phyloP scores from a whole-genome alignment of 2,113 vertebrate genomes.

The Perognathus longimembris region DNA sequence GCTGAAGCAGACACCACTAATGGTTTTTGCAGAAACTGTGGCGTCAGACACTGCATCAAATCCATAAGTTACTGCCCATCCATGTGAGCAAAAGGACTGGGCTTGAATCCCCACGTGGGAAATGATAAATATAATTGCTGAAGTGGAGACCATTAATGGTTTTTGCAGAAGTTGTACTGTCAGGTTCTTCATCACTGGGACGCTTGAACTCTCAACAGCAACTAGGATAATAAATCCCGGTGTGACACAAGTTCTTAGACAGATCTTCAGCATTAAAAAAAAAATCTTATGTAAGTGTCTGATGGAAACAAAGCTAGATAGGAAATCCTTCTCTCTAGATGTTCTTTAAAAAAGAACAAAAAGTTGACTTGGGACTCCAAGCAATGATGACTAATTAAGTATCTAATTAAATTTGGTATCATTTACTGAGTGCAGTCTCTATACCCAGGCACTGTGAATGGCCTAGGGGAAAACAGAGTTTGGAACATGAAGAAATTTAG shows the following conservation, averaged over 20 bases:
- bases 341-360: not conserved
- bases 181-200: constrained; percentile 56
- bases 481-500: not conserved
- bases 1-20: constrained; percentile 78
- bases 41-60: constrained; percentile 66
- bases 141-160: constrained; percentile 75
- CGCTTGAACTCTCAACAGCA: constrained; percentile 55
- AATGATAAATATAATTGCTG: constrained; percentile 74
- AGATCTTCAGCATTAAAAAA: constrained; percentile 16
- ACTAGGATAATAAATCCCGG: constrained; percentile 58
- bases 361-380: not conserved
- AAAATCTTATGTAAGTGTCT: constrained; percentile 3
- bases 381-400: not conserved
- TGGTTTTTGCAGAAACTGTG: constrained; percentile 78
- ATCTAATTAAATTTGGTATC: not conserved
- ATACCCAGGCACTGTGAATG: not conserved
- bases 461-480: not conserved
- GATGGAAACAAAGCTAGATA: constrained; percentile 14
- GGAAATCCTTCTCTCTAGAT: constrained; percentile 9
- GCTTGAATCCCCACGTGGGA: constrained; percentile 69
- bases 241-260: constrained; percentile 24
- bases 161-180: constrained; percentile 73
- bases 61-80: constrained; percentile 66
- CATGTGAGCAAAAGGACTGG: constrained; percentile 40
- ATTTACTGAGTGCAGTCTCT: not conserved